Evolutionary conservation across 2,888 invertebrate genomes (phyloP), one percentile per base, ranked within the genome.

Genomic region (Venusia cambrica): DNA sequence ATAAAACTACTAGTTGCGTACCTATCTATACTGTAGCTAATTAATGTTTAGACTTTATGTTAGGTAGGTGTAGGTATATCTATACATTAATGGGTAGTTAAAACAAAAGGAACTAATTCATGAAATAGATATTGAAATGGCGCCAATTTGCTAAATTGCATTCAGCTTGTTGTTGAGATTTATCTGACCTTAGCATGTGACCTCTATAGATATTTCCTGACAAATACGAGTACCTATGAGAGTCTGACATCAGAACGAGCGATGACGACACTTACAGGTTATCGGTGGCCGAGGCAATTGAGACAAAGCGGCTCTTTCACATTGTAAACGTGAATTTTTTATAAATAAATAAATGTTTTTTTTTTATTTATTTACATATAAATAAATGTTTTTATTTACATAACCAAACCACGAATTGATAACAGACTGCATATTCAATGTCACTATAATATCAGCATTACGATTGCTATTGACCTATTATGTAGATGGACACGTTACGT

Each of bases 281-380:
- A 73, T 73, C 66, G 54, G 55, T 42, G 58, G 72, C 69, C 57
- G 62, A 71, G 68, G 73, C 74, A 74, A 74, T 77, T 76, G 73
- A 71, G 60, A 64, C 61, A 60, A 54, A 58, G 53, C 51, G 40
- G 38, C 51, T 54, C 51, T 48, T 49, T 54, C 54, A 55, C 63
- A 65, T 64, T 14, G 8, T 66, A 45, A 50, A 49, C 54, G 56
- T 45, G 45, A 44, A n/a, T n/a, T n/a, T n/a, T n/a, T n/a, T n/a
- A n/a, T n/a, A n/a, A n/a, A n/a, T n/a, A n/a, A n/a, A n/a, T n/a
- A n/a, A n/a, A n/a, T n/a, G n/a, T n/a, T n/a, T n/a, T n/a, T n/a
- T n/a, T n/a, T n/a, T n/a, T n/a, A n/a, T n/a, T n/a, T n/a, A n/a
- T n/a, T n/a, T n/a, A n/a, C n/a, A n/a, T n/a, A n/a, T n/a, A n/a